Base-by-base conservation (phyloP, 1,140 invertebrate species). In the Popillia japonica region DNA sequence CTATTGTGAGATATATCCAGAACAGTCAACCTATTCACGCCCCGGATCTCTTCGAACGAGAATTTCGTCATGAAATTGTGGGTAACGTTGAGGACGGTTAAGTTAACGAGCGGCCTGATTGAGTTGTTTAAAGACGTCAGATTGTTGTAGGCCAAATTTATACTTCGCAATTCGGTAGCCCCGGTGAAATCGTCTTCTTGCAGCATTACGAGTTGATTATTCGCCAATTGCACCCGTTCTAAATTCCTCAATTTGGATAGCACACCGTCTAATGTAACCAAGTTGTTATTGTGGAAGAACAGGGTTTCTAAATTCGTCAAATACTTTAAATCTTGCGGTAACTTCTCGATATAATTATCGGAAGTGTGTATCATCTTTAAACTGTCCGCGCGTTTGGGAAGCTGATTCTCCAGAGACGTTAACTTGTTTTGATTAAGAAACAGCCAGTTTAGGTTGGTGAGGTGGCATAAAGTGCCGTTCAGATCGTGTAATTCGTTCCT, bases 1-100 rank as follows among this genome's bases (percentile, higher is more conserved):
- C 89, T 90, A 84, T 96, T 96, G 84, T 91, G 89, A 0, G 94
- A 95, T 8, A 95, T 86, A 86, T 95, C 94, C 8, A 95, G 89
- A 3, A 91, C 85, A 61, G 89, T 89, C 0, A 96, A 83, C 75
- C 89, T 89, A 17, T 90, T 89, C 23, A 96, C 82, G 0, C 94
- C 94, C 64, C 92, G 90, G 9, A 95, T 90, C 82, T 95, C 93
- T 80, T 92, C 90, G 81, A 95, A 90, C 0, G 93, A 94, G 85
- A 96, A 95, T 83, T 94, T 93, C 3, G 87, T 87, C 0, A 95
- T 86, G n/a, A 90, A 87, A 84, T 96, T 96, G 83, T 92, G 91
- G 0, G 93, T 93, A 40, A 96, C 87, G 85, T 95, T 95, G 2
- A 94, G 87, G 68, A 89, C 91, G 77, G 89, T 90, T 7, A 96